Base-by-base conservation (phyloP, 2,113 vertebrate species). In the Callocephalon fimbriatum region DNA sequence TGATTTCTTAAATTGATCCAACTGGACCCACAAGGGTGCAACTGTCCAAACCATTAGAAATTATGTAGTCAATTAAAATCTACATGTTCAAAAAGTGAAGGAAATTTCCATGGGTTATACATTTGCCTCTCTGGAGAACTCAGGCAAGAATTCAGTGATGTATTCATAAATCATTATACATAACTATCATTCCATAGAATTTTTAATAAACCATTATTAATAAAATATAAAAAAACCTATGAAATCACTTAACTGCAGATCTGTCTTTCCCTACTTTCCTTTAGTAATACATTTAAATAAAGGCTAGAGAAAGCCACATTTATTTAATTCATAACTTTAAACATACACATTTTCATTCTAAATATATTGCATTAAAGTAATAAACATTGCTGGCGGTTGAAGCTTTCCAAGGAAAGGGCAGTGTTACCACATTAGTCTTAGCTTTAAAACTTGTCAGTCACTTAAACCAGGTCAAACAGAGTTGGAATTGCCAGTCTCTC, bases 401-500 rank as follows among this genome's bases (percentile, higher is more conserved):
- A 70, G 27, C 16, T 79, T 78, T 79, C 20, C 17, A 73, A 80
- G 70, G 47, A 73, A 75, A 88, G 48, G 15, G 56, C 35, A 85
- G 20, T 26, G 48, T 68, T 85, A 78, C 19, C 27, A 71, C 32
- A 78, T 51, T 45, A 89, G 21, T 19, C 42, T 80, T 54, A 67
- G 19, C 15, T 59, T 44, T 86, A 67, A 96, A 95, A 94, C 58
- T 48, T 63, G 11, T 21, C 51, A 87, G 65, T 72, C 76, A 85
- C 56, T 91, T 78, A 87, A 95, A 90, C 42, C 50, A 80, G 84
- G 53, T 47, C 76, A 85, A 71, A 73, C 65, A 85, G 95, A 86
- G 12, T 12, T 75, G 40, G 44, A 93, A 87, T 42, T 70, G n/a
- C 63, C 66, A 82, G 48, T 86, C 29, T 50, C n/a, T 77, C 31